Percentiles rank a stretch among this genome's conserved stretches.
These are phyloP conservation scores for Erebia palarica DNA, from an alignment of 2,888 invertebrate species.

Conservation along the genomic window DNA sequence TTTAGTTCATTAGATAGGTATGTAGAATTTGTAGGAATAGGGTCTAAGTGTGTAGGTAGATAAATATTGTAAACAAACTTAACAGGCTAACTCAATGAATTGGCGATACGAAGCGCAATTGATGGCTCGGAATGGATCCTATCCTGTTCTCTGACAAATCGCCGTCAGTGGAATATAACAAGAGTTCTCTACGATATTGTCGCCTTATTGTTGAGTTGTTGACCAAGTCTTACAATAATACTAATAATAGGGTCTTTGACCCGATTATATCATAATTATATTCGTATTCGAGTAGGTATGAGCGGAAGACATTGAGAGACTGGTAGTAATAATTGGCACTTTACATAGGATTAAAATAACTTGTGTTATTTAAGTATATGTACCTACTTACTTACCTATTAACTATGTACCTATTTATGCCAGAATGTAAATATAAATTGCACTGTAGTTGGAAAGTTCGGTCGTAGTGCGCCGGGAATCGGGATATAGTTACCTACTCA, in stretches of 20 bases:
- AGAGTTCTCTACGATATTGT: slow-evolving; percentile 41
- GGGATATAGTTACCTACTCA: too few relatives aligned
- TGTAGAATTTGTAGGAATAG: not conserved
- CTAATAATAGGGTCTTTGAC: slow-evolving; percentile 40
- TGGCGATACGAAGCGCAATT: slow-evolving; percentile 61
- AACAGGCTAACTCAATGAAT: slow-evolving; percentile 60
- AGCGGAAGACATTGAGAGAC: too few relatives aligned
- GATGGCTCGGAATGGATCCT: slow-evolving; percentile 51
- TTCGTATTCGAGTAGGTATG: not conserved
- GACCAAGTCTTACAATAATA: slow-evolving; percentile 13
- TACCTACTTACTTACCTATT: too few relatives aligned
- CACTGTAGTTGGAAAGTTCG: too few relatives aligned
- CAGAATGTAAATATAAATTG: too few relatives aligned
- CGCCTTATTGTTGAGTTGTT: slow-evolving; percentile 36
- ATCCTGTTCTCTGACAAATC: slow-evolving; percentile 34
- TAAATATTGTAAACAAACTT: slow-evolving; percentile 31
- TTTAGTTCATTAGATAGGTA: too few relatives aligned
- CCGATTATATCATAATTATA: slow-evolving; percentile 25
- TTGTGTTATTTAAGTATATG: too few relatives aligned
- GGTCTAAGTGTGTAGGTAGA: not conserved
- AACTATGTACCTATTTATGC: too few relatives aligned
- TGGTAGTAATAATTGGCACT: too few relatives aligned
- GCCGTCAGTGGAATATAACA: slow-evolving; percentile 31
- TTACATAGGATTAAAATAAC: too few relatives aligned
- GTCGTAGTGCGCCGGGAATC: too few relatives aligned